These are phyloP conservation scores for Tachystola acroxantha DNA, from an alignment of 2,888 invertebrate species.

Conservation along the genomic window DNA sequence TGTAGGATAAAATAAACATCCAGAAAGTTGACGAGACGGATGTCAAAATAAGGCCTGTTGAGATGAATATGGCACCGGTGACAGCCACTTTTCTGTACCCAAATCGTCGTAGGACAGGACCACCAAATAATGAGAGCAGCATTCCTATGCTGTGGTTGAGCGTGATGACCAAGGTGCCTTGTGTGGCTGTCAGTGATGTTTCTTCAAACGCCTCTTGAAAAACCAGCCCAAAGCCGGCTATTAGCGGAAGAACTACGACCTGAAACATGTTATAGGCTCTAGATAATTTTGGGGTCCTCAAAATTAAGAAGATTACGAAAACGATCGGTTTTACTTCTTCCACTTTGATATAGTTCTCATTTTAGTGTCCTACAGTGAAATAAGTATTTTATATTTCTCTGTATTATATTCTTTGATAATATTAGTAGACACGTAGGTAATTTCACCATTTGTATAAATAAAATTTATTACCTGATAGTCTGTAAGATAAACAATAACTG, in stretches of 20 bases:
- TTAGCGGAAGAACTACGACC: constrained; percentile 76
- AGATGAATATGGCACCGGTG: constrained; percentile 72
- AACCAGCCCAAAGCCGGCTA: constrained; percentile 82
- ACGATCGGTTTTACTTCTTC: neutral
- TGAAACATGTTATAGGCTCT: constrained; percentile 20
- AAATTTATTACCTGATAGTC: too few relatives aligned
- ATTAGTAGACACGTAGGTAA: too few relatives aligned
- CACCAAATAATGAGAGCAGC: constrained; percentile 81
- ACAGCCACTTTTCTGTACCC: constrained; percentile 83
- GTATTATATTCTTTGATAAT: too few relatives aligned
- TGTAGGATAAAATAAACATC: constrained; percentile 81
- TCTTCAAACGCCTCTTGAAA: constrained; percentile 80
- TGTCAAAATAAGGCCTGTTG: constrained; percentile 78
- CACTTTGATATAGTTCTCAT: constrained; percentile 2
- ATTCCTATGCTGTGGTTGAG: constrained; percentile 83
- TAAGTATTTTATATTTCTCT: too few relatives aligned
- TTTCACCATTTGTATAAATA: too few relatives aligned
- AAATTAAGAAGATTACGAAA: neutral
- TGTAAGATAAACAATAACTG: too few relatives aligned
- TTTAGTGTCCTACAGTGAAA: neutral
- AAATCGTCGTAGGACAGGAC: constrained; percentile 78
- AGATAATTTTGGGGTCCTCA: too few relatives aligned
- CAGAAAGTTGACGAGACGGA: constrained; percentile 75
- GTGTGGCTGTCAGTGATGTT: constrained; percentile 77
- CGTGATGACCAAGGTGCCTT: constrained; percentile 81